A percentile compares a stretch with the other conserved stretches of the same genome.
Conservation (phyloP, 2,888 invertebrate species). For the Melipona bicolor region DNA sequence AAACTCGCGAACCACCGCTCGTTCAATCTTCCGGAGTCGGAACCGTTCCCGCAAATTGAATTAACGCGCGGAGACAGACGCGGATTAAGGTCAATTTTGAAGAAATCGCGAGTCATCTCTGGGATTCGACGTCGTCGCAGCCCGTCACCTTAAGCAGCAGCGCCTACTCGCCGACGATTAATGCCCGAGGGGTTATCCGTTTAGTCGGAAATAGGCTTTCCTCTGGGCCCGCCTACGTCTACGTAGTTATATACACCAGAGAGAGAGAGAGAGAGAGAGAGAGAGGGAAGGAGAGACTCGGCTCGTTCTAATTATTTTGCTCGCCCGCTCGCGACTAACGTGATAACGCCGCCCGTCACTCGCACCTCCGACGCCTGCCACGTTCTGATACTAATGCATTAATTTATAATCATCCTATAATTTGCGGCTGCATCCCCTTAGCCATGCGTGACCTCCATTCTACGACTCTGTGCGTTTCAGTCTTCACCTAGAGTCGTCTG, state of each 20-base stretch:
- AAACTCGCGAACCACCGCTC: not conserved
- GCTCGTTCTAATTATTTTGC: slow-evolving; percentile 78
- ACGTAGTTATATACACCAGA: not conserved
- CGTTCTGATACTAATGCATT: slow-evolving; percentile 71
- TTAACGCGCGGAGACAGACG: slow-evolving; percentile 14
- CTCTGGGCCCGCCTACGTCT: slow-evolving; percentile 34
- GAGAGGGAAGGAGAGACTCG: not conserved
- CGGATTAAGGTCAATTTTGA: slow-evolving; percentile 52
- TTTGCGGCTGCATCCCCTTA: slow-evolving; percentile 56
- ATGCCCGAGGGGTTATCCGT: slow-evolving; percentile 67
- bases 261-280: too few species aligned
- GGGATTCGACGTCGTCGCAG: slow-evolving; percentile 21
- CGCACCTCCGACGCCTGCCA: slow-evolving; percentile 60
- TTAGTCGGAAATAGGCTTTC: slow-evolving; percentile 71
- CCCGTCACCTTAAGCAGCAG: slow-evolving; percentile 30
- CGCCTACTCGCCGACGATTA: slow-evolving; percentile 56
- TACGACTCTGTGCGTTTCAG: slow-evolving; percentile 50
- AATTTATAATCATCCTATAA: slow-evolving; percentile 74
- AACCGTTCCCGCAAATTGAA: slow-evolving; percentile 13
- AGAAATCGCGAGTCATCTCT: slow-evolving; percentile 48
- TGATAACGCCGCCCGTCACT: slow-evolving; percentile 74
- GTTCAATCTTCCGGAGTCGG: not conserved
- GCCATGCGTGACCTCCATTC: slow-evolving; percentile 55
- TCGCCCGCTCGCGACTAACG: slow-evolving; percentile 76
- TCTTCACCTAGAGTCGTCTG: slow-evolving; percentile 32